Evolutionary conservation across 2,888 invertebrate genomes (phyloP).

Genomic region (Drosophila borealis): DNA sequence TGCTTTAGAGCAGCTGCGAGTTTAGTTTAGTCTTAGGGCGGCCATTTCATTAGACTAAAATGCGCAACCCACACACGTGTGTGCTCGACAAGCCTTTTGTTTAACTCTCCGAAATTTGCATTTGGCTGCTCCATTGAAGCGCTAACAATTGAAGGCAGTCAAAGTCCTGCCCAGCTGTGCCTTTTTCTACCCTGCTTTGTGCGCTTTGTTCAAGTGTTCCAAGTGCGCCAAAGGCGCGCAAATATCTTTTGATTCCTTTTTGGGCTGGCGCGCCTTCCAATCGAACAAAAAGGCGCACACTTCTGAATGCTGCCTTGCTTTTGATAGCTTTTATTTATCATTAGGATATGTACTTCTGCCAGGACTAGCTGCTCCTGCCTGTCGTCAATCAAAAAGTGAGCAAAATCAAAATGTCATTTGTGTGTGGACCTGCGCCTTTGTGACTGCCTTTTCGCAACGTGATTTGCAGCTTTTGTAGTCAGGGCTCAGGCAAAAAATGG

Average conservation of each 20-base stretch:
- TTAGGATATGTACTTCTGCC: constrained; percentile 44
- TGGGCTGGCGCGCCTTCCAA: constrained; percentile 32
- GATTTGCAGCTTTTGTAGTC: constrained; percentile 42
- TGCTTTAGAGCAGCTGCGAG: constrained; percentile 6
- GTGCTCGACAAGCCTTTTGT: constrained; percentile 50
- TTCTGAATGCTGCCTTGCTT: constrained; percentile 52
- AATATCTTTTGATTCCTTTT: constrained; percentile 72
- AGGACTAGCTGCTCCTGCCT: constrained; percentile 42
- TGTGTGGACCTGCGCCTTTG: constrained; percentile 24
- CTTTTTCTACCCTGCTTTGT: constrained; percentile 61
- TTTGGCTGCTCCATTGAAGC: constrained; percentile 71
- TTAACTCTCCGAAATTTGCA: constrained; percentile 73
- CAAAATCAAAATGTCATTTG: constrained; percentile 81
- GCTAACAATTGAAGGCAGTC: constrained; percentile 68
- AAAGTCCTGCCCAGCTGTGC: constrained; percentile 72
- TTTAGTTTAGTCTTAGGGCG: constrained; percentile 29
- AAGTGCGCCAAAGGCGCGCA: constrained; percentile 73
- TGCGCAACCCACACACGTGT: constrained; percentile 49
- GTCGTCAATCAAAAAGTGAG: constrained; percentile 82
- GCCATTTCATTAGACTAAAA: constrained; percentile 73
- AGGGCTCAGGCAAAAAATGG: constrained; percentile 41
- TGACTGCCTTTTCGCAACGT: constrained; percentile 47
- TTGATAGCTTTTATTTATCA: constrained; percentile 77
- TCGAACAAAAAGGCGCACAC: constrained; percentile 71
- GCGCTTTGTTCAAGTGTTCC: constrained; percentile 62